Conservation (phyloP, 2,797 vertebrate species). For the Macropus fuliginosus region DNA sequence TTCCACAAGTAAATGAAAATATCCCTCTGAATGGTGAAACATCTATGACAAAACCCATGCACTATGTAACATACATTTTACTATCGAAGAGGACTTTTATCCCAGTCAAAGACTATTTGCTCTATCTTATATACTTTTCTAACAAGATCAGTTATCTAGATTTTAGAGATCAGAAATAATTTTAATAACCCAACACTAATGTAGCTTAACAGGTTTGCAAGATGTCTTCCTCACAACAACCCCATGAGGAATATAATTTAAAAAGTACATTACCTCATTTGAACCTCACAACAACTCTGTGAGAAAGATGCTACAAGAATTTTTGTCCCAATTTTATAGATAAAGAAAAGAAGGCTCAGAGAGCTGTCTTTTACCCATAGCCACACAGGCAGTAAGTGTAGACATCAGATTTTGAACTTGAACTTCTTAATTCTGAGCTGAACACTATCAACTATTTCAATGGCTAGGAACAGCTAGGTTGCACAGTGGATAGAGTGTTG, state of each 20-base stretch:
- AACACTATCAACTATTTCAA: background rate
- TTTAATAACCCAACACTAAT: background rate
- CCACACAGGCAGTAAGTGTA: background rate
- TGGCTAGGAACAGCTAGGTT: background rate
- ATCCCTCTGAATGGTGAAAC: background rate
- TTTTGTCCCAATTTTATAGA: background rate
- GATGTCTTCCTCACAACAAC: background rate
- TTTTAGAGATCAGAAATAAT: slow-evolving; percentile 23
- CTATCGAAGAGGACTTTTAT: slow-evolving; percentile 18
- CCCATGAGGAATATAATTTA: too few species aligned
- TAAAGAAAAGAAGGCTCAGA: background rate
- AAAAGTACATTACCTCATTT: background rate
- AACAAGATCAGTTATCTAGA: slow-evolving; percentile 34
- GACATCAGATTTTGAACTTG: background rate
- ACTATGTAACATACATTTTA: background rate
- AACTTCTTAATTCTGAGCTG: background rate
- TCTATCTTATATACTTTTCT: slow-evolving; percentile 24
- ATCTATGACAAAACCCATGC: slow-evolving; percentile 37
- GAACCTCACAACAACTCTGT: background rate
- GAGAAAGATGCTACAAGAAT: background rate
- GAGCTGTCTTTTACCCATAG: background rate
- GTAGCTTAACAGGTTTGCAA: too few species aligned
- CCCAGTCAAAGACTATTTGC: slow-evolving; percentile 36
- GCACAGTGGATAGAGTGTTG: background rate
- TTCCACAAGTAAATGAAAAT: slow-evolving; percentile 25